A percentile compares a stretch with the other conserved stretches of the same genome.
Conservation (phyloP, 2,888 invertebrate genomes). For the Torymus auratus region DNA sequence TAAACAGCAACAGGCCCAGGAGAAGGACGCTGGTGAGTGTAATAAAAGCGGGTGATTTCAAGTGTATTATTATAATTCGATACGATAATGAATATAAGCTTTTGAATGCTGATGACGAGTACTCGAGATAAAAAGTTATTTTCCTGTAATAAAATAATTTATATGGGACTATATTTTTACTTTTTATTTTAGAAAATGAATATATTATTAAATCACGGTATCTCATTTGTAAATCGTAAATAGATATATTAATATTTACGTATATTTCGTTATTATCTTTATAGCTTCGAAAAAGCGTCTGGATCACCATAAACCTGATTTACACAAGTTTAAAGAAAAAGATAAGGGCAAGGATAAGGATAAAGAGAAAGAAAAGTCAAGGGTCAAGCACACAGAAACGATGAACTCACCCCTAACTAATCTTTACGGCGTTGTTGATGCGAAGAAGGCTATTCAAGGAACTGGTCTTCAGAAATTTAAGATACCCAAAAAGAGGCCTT, state of each 20-base stretch:
- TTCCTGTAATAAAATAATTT: no score
- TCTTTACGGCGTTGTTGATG: constrained; percentile 76
- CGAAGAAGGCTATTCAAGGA: constrained; percentile 76
- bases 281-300: constrained; percentile 30
- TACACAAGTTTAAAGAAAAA: constrained; percentile 48
- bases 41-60: no score
- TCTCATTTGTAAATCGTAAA: no score
- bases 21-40: constrained; percentile 43
- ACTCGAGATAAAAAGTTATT: no score
- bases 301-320: constrained; percentile 34
- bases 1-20: constrained; percentile 20
- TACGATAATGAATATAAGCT: no score
- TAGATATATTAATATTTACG: neutral
- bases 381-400: constrained; percentile 65
- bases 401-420: constrained; percentile 78
- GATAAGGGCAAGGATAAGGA: constrained; percentile 48
- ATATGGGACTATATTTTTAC: no score
- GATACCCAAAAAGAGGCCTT: constrained; percentile 78
- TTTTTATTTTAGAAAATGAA: no score
- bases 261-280: neutral
- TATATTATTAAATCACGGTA: no score
- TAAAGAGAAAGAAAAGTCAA: constrained; percentile 44
- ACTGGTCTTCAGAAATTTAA: constrained; percentile 78
- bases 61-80: no score
- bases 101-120: no score